phyloP scores from a whole-genome alignment of 1,140 invertebrate species.

The Antheraea mylitta region DNA sequence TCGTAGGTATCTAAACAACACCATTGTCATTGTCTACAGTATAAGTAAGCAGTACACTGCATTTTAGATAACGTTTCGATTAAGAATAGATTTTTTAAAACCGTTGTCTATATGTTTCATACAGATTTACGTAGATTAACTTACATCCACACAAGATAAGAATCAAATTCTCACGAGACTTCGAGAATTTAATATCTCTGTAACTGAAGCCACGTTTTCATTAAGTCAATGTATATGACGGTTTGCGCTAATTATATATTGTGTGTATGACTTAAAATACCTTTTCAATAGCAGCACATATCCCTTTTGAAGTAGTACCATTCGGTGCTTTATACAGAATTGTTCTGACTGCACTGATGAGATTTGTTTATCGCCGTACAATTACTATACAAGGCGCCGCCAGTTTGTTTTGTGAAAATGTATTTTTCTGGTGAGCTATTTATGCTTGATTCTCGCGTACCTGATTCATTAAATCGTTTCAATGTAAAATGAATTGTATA shows the following conservation, averaged over 20 bases:
- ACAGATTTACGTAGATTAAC: not conserved
- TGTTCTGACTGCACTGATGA: conserved; percentile 28
- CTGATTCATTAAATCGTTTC: conserved; percentile 27
- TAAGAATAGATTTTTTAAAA: no score
- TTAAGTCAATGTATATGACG: no score
- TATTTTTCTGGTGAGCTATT: conserved; percentile 13
- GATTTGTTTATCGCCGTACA: conserved; percentile 49
- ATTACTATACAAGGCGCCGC: conserved; percentile 31
- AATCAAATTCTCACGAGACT: no score
- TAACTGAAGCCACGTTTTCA: no score
- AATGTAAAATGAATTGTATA: conserved; percentile 4
- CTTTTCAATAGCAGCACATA: not conserved
- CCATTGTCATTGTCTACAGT: not conserved
- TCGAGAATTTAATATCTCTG: no score
- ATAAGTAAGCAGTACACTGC: conserved; percentile 15
- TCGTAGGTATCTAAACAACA: not conserved
- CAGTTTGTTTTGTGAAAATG: conserved; percentile 44
- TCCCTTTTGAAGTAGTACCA: conserved; percentile 25
- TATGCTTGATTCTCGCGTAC: conserved; percentile 23
- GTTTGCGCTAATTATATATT: no score
- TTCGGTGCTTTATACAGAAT: not conserved
- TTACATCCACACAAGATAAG: not conserved
- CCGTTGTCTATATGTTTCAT: no score
- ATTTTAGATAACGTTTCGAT: no score
- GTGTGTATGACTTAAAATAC: no score